These are phyloP conservation scores for Ophiothrix spiculata DNA, from an alignment of 35 echinoderm and acorn worm species.

Conservation along the genomic window DNA sequence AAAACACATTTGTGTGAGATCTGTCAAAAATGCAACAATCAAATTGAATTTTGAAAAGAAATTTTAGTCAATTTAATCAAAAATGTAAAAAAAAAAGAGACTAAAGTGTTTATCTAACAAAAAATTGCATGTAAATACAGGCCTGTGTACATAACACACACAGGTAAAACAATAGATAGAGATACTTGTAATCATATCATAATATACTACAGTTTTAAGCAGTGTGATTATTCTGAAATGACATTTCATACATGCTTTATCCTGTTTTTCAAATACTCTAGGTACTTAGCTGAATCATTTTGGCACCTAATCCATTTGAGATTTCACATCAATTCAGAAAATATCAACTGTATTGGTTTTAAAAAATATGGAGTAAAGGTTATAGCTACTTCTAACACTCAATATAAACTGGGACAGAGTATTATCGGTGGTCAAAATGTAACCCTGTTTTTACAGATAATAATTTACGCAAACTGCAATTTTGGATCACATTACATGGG, in stretches of 20 bases:
- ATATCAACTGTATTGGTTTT: neutral
- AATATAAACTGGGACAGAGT: neutral
- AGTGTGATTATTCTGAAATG: neutral
- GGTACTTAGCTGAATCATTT: neutral
- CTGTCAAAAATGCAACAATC: too few species aligned
- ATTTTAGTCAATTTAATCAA: too few species aligned
- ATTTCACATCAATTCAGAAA: neutral
- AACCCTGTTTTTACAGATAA: neutral
- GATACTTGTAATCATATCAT: neutral
- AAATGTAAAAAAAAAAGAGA: too few species aligned
- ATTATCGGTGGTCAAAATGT: neutral
- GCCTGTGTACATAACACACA: too few species aligned
- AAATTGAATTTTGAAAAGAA: too few species aligned
- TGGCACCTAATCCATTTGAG: too few species aligned
- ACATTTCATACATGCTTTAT: neutral
- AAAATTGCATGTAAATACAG: too few species aligned
- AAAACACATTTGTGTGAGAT: too few species aligned
- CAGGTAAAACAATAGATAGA: too few species aligned
- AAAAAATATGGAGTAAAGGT: neutral
- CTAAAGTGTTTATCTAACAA: too few species aligned
- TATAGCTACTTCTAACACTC: neutral
- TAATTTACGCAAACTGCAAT: neutral
- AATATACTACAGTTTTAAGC: neutral
- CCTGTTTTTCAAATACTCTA: neutral
- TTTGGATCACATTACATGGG: constrained; percentile 1